These are phyloP conservation scores for Epicauta chinensis DNA, from an alignment of 1,140 invertebrate genomes.

Conservation along the genomic window DNA sequence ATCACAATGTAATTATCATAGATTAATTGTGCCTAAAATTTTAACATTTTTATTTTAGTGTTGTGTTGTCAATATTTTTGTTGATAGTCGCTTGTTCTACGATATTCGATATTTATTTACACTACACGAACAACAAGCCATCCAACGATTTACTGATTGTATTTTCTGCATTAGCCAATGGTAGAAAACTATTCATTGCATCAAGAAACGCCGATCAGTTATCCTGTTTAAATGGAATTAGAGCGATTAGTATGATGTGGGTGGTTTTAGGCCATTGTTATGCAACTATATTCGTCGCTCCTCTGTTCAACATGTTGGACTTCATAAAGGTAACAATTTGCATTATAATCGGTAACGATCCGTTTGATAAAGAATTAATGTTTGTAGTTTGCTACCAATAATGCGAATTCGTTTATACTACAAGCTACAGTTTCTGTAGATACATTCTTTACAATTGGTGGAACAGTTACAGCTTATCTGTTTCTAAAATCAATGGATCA, in stretches of 20 bases:
- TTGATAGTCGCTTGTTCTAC: constrained; percentile 2
- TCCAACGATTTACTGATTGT: constrained; percentile 26
- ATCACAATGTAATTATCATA: constrained; percentile 12
- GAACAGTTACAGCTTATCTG: constrained; percentile 52
- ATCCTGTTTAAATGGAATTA: constrained; percentile 50
- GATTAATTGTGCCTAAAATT: too few species aligned
- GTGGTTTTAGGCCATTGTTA: constrained; percentile 54
- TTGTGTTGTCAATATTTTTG: constrained; percentile 7
- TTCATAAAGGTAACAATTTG: background rate
- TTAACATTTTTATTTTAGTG: constrained; percentile 1
- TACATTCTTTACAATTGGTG: constrained; percentile 54
- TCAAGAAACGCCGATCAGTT: constrained; percentile 33
- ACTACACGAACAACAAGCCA: constrained; percentile 5
- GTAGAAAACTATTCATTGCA: constrained; percentile 33
- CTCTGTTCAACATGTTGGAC: background rate
- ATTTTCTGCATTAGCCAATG: constrained; percentile 43
- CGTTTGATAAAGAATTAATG: background rate
- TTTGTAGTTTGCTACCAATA: too few species aligned
- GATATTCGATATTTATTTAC: constrained; percentile 1
- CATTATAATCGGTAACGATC: background rate
- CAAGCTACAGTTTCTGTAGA: constrained; percentile 45
- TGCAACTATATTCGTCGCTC: background rate
- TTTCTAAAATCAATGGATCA: constrained; percentile 45
- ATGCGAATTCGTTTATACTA: background rate
- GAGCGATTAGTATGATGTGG: constrained; percentile 57